phyloP scores from a whole-genome alignment of 2,797 vertebrate species.

The Thalassophryne amazonica region DNA sequence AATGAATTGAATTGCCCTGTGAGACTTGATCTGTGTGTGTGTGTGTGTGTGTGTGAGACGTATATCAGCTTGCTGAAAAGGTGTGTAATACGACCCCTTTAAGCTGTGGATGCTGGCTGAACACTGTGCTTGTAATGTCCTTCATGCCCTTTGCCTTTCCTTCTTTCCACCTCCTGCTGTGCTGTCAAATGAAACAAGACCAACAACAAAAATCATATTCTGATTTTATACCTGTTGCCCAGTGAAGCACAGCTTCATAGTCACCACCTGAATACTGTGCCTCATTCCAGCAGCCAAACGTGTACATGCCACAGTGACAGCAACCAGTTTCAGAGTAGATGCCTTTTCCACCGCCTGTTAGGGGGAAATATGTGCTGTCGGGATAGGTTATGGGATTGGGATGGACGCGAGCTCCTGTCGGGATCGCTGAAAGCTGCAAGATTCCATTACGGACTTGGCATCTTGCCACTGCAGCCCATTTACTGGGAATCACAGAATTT shows the following conservation, averaged over 20 bases:
- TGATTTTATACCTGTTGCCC: conserved; percentile 63
- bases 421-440: conserved; percentile 73
- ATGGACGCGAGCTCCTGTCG: conserved; percentile 73
- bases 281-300: conserved; percentile 61
- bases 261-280: conserved; percentile 54
- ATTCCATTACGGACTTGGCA: conserved; percentile 80
- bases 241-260: conserved; percentile 70
- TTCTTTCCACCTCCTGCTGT: conserved; percentile 67
- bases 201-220: conserved; percentile 68
- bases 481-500: conserved; percentile 77
- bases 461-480: conserved; percentile 73
- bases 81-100: too few relatives aligned
- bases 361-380: conserved; percentile 78
- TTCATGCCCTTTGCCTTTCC: conserved; percentile 42
- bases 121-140: too few relatives aligned
- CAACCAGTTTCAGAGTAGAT: conserved; percentile 59
- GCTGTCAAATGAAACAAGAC: conserved; percentile 75
- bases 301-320: conserved; percentile 61
- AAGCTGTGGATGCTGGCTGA: too few relatives aligned
- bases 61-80: too few relatives aligned
- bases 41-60: too few relatives aligned
- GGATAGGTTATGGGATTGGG: conserved; percentile 78
- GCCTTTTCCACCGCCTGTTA: conserved; percentile 71
- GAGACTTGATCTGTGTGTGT: too few relatives aligned
- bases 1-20: too few relatives aligned